Percentiles rank a stretch among this genome's conserved stretches.
Evolutionary conservation across 2,797 vertebrate genomes (phyloP).

Genomic region (Alfaro cultratus): DNA sequence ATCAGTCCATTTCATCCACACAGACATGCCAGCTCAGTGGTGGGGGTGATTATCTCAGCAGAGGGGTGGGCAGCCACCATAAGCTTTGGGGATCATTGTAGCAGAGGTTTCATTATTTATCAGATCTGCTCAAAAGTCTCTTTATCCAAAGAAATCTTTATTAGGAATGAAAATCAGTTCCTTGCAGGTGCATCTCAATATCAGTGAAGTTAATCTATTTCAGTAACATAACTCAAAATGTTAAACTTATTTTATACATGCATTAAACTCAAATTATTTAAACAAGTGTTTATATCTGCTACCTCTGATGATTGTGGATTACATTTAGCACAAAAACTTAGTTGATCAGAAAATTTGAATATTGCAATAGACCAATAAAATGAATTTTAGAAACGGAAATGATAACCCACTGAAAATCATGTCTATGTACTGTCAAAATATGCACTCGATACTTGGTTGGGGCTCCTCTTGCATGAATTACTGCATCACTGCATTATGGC

Average conservation of each 20-base stretch:
- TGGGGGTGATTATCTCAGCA: slow-evolving; percentile 67
- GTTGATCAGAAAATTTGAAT: background rate
- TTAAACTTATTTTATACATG: background rate
- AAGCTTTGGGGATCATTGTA: slow-evolving; percentile 58
- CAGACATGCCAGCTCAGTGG: slow-evolving; percentile 52
- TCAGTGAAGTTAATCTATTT: background rate
- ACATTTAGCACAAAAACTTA: background rate
- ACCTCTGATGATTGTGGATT: background rate
- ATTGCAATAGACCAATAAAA: background rate
- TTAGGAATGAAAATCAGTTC: slow-evolving; percentile 34
- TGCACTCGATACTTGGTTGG: background rate
- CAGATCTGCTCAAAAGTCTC: slow-evolving; percentile 62
- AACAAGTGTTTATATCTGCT: background rate
- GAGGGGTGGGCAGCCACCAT: slow-evolving; percentile 50
- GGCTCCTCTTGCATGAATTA: background rate
- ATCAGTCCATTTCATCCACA: slow-evolving; percentile 75
- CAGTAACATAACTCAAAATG: background rate
- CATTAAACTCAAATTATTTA: background rate
- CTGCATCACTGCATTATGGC: background rate
- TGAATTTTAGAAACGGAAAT: background rate
- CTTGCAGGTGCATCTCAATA: background rate
- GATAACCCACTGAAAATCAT: background rate
- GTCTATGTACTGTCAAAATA: background rate
- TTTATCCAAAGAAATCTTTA: slow-evolving; percentile 56
- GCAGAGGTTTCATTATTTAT: slow-evolving; percentile 63